These are phyloP conservation scores for Galaxias olidus DNA, from an alignment of 2,797 vertebrate species.

Conservation along the genomic window DNA sequence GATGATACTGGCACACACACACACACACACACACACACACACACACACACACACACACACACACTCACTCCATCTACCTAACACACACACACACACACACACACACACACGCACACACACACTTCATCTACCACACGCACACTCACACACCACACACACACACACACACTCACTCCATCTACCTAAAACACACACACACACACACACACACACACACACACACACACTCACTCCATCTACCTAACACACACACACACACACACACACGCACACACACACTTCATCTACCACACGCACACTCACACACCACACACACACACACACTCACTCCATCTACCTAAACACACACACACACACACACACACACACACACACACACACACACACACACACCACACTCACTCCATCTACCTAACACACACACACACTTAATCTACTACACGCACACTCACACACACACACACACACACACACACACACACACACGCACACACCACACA, in stretches of 20 bases:
- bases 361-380: background rate
- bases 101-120: background rate
- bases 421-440: background rate
- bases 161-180: background rate
- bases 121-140: background rate
- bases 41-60: too few relatives aligned
- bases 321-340: too few relatives aligned
- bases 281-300: background rate
- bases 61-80: background rate
- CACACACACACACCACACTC: background rate
- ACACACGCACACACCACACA: too few relatives aligned
- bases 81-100: constrained; percentile 1
- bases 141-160: background rate
- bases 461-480: background rate
- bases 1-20: background rate
- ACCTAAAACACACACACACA: background rate
- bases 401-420: background rate
- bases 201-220: background rate
- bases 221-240: background rate
- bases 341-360: background rate
- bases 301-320: background rate
- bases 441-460: background rate
- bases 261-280: constrained; percentile 3
- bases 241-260: constrained; percentile 1
- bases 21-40: constrained; percentile 2